Evolutionary conservation across 2,888 invertebrate genomes (phyloP), one percentile per base, ranked within the genome.

Genomic region (Eupithecia tripunctaria): DNA sequence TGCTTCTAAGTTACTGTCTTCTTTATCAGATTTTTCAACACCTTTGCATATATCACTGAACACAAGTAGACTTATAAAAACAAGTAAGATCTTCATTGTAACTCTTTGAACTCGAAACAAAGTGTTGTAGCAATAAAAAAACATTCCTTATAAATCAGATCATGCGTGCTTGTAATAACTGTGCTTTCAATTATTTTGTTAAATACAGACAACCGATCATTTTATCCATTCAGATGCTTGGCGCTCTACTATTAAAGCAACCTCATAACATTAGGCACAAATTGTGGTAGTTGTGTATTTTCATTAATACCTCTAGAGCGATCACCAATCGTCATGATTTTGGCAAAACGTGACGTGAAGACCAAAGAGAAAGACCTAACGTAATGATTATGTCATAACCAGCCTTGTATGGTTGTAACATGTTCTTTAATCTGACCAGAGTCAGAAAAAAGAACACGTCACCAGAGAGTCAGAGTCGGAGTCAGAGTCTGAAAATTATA

Each of bases 71-170:
- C 12, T 1, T 25, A 25, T 56, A 25, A 14, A 56, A 25, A 56
- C 14, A 56, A 14, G 7, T 25, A 56, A 12, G 12, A 25, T 25
- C 4, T 12, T 12, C 56, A 56, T 56, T 56, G 21, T 25, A 25
- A 56, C 56, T 5, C 25, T 25, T 56, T 56, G 56, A 56, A 2
- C 12, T 25, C 56, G 1, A 21, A 25, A 25, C 56, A 56, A 21
- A 21, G 51, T 25, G 56, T 56, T 56, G 56, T 3, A 51, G 21
- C 56, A 25, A 56, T 21, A 5, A 25, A 56, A 56, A 56, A 56
- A 12, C 25, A 56, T 14, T 56, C 56, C 56, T 56, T 56, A 56
- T 56, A 56, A 56, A 56, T 56, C 25, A 25, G 56, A 70, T 6
- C 47, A 25, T 62, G 51, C 43, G n/a, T 27, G 56, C 29, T 21